Evolutionary conservation across 1,140 invertebrate species (phyloP), one percentile per base, ranked within the genome.

Genomic region (Uloborus diversus): DNA sequence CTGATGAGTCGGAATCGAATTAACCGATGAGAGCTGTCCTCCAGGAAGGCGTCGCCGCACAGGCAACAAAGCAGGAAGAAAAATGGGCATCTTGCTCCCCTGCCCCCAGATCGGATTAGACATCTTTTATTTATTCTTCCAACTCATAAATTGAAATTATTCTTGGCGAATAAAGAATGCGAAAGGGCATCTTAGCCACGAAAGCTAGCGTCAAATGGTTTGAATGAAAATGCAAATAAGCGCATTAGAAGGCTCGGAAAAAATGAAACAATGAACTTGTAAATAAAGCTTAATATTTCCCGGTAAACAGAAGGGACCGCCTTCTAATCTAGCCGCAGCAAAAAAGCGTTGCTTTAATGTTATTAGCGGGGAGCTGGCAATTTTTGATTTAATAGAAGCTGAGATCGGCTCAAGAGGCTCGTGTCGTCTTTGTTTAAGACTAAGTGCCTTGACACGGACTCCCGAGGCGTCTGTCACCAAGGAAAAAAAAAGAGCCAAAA

Each of bases 171-270:
- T 42, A 37, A 37, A 25, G 23, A 5, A 17, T 42, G 20, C 57
- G 32, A 17, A 51, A 62, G 70, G 57, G 64, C 57, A 53, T 79
- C 76, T n/a, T n/a, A n/a, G n/a, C n/a, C 68, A 79, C 76, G 69
- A 65, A 66, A 57, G 27, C n/a, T 51, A 37, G 37, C 42, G 70
- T 62, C 59, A 78, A 78, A 78, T 69, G 65, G 76, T 79, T 66
- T 79, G 76, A 79, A 79, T 79, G 51, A 79, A 68, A 79, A 79
- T 79, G 76, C 76, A 79, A 79, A 79, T 79, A 79, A 68, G 64
- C 51, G 65, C 61, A 78, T 78, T 65, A 78, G 73, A 49, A n/a
- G 71, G 61, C 56, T 28, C 14, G 13, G 51, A n/a, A 9, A 61
- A 64, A 75, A 78, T 61, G 69, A 68, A 61, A 62, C 64, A 59